Conservation (phyloP, 2,797 vertebrate species). For the Sternarchorhynchus goeldii region DNA sequence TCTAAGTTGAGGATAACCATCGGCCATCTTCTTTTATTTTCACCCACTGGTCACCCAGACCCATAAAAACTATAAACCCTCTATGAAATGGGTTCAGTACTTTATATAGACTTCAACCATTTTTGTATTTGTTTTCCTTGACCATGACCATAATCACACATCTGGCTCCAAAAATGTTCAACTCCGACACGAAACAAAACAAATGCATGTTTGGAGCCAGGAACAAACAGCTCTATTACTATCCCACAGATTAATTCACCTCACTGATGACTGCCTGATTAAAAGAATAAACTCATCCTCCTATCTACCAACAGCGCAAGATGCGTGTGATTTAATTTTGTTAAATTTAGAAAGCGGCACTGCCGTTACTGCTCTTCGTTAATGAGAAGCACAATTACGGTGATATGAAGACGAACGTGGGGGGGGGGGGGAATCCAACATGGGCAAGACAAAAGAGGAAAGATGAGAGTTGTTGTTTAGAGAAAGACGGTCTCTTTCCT, state of each 20-base stretch:
- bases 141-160: slow-evolving; percentile 47
- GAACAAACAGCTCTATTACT: slow-evolving; percentile 43
- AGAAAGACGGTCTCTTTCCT: not conserved
- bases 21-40: slow-evolving; percentile 8
- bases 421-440: no score
- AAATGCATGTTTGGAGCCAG: slow-evolving; percentile 36
- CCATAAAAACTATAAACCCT: slow-evolving; percentile 30
- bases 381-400: not conserved
- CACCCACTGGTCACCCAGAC: not conserved
- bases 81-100: slow-evolving; percentile 22
- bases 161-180: slow-evolving; percentile 52
- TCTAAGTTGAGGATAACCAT: slow-evolving; percentile 32
- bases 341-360: not conserved
- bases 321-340: slow-evolving; percentile 13
- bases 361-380: not conserved
- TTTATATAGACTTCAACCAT: slow-evolving; percentile 26
- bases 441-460: not conserved
- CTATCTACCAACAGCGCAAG: slow-evolving; percentile 37
- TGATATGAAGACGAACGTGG: not conserved
- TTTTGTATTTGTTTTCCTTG: slow-evolving; percentile 43
- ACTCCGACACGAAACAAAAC: slow-evolving; percentile 49
- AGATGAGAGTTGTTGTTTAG: slow-evolving; percentile 3
- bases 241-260: slow-evolving; percentile 37
- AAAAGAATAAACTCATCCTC: slow-evolving; percentile 36
- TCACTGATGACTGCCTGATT: slow-evolving; percentile 56